Evolutionary conservation across 2,888 invertebrate species (phyloP), one percentile per base, ranked within the genome.

Genomic region (Napeogenes inachia): DNA sequence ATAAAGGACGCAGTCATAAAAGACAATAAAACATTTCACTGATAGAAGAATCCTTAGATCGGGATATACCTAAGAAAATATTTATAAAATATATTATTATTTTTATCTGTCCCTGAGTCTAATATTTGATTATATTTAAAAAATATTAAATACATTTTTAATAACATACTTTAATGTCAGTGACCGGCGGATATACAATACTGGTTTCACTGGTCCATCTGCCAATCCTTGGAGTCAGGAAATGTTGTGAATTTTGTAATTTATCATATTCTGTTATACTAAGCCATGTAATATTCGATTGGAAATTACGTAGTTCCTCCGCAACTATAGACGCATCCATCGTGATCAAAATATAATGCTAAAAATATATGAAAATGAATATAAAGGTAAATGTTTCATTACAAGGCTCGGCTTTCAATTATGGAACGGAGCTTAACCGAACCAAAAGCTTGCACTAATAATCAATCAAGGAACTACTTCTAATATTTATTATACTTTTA

Each of bases 201-300:
- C 68, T 64, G 13, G 63, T 70, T 2, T 74, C 72, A 4, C 68
- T 73, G 5, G 69, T 73, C 89, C 89, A 89, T 60, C 78, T 79
- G 3, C 82, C 82, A 2, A 89, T 86, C 64, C 87, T 79, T 1
- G 80, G 73, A 0, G 79, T 79, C 21, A 90, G 69, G 53, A 75
- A 73, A 64, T 86, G 79, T 57, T 83, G 80, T 0, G 78, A 71
- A 42, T 78, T 76, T 46, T 77, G 77, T n/a, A 89, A 66, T 54
- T 76, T 75, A 8, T 85, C 84, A 67, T 81, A 82, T 35, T 86
- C 75, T 0, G 84, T 80, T 12, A 89, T 69, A 67, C 87, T 89
- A 10, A 89, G 71, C 89, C 89, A 90, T 0, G 87, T 89, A 10
- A 84, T 77, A 67, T 89, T 89, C 0, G 84, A 82, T 2, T 78